Base-by-base conservation (phyloP, 1,140 invertebrate genomes). In the Drosophila pandora region DNA sequence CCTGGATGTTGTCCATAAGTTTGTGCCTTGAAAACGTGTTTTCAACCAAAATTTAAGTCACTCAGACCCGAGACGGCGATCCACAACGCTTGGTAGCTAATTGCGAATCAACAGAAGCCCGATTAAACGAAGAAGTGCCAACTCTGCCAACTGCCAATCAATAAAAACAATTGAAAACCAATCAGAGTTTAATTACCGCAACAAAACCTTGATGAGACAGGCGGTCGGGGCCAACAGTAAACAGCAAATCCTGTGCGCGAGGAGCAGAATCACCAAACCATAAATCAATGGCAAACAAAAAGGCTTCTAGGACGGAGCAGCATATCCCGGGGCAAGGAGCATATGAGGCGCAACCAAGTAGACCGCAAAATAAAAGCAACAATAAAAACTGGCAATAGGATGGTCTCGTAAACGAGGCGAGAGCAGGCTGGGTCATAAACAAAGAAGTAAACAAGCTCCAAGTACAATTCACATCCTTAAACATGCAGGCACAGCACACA, bases 171-270 rank as follows among this genome's bases (percentile, higher is more conserved):
- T 87, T 87, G 76, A 68, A 83, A 87, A 79, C 48, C 79, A 88
- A 87, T 87, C 83, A 87, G 87, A 88, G 83, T 88, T 87, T 87
- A 87, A 87, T 87, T 87, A 87, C 79, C 83, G 78, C 79, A 87
- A 82, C 82, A 71, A 88, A 59, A 65, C 62, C 64, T 47, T 61
- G 73, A 65, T 65, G 64, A 69, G 71, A 83, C 70, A 68, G 58
- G 17, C 17, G 17, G 17, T 17, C 71, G 64, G 65, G 34, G 2
- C 34, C 10, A 10, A 10, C 10, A 62, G 65, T 69, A 69, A 76
- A 76, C 63, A 47, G 56, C 69, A 76, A 69, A 69, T 69, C 55
- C 52, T 8, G 41, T 23, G 50, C 23, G 50, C 70, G 68, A 75
- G 72, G 59, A 75, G 54, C 60, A 48, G 54, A 76, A 69, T 70